phyloP scores from a whole-genome alignment of 2,113 vertebrate genomes.

The Coryphaenoides rupestris region DNA sequence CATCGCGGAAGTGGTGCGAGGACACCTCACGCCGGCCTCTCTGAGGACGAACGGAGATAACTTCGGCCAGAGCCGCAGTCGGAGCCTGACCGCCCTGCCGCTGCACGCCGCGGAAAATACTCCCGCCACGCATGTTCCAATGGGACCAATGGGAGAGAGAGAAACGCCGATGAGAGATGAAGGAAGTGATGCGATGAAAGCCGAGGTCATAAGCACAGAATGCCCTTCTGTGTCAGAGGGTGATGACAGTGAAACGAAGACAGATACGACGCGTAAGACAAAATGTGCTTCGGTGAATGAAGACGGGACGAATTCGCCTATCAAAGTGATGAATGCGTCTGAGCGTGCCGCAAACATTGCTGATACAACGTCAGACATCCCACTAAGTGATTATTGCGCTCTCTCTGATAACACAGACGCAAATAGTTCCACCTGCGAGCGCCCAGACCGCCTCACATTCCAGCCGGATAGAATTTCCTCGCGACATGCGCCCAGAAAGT shows the following conservation, averaged over 20 bases:
- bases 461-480: conserved; percentile 7
- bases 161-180: conserved; percentile 11
- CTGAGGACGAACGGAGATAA: conserved; percentile 9
- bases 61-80: conserved; percentile 20
- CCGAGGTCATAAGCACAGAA: conserved; percentile 2
- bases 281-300: background rate
- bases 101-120: background rate
- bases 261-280: background rate
- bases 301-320: background rate
- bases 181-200: conserved; percentile 15
- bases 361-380: conserved; percentile 1
- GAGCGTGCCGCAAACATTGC: background rate
- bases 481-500: conserved; percentile 7
- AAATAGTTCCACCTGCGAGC: background rate
- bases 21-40: conserved; percentile 51
- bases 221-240: background rate
- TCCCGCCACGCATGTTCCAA: conserved; percentile 4
- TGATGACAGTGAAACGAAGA: conserved; percentile 7
- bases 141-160: background rate
- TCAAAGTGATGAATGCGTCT: background rate
- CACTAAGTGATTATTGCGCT: background rate
- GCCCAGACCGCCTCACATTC: background rate
- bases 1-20: conserved; percentile 72
- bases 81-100: conserved; percentile 17
- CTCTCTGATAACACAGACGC: background rate